A percentile compares a stretch with the other conserved stretches of the same genome.
These are phyloP conservation scores for Geococcyx californianus DNA, from an alignment of 2,113 vertebrate species.

Conservation along the genomic window DNA sequence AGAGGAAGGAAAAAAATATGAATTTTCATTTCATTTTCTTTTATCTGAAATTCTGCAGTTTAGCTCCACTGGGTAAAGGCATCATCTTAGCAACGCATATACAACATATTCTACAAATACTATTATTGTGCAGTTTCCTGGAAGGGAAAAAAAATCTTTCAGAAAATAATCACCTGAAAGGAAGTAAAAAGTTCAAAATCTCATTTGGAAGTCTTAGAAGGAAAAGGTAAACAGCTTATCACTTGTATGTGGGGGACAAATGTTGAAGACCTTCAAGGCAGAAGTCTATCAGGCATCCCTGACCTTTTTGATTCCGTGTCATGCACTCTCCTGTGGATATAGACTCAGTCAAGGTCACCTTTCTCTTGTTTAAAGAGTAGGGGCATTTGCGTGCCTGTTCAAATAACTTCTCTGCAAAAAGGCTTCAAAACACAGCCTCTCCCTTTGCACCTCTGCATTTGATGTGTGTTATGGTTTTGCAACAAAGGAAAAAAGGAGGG, in stretches of 20 bases:
- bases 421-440: not conserved
- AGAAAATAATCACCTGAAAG: not conserved
- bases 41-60: not conserved
- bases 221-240: not conserved
- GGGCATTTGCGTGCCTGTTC: not conserved
- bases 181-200: not conserved
- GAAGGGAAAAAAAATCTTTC: not conserved
- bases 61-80: not conserved
- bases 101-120: not conserved
- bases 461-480: not conserved
- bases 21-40: not conserved
- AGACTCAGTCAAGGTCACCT: constrained; percentile 32
- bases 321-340: not conserved
- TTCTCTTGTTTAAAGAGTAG: not conserved
- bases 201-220: not conserved
- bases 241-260: not conserved
- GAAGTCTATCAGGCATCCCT: not conserved
- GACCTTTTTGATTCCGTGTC: not conserved
- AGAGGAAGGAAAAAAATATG: not conserved
- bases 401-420: not conserved
- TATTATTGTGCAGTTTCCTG: not conserved
- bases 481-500: not conserved
- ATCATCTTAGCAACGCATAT: not conserved
- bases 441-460: constrained; percentile 29
- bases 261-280: not conserved